Conservation (phyloP, 2,113 vertebrate species). For the Trachemys scripta region DNA sequence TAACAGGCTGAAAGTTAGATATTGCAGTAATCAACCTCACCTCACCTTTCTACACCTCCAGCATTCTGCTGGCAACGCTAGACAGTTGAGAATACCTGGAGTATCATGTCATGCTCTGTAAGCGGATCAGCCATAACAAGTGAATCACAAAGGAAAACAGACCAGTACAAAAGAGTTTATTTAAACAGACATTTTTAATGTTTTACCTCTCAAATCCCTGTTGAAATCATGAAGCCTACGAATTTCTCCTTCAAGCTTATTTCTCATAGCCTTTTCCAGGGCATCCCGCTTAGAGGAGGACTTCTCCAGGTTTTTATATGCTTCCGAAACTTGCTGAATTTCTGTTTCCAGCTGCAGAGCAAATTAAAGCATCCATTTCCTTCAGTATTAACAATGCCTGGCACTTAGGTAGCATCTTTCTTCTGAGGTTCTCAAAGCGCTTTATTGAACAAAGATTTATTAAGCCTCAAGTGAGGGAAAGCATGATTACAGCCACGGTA, state of each 20-base stretch:
- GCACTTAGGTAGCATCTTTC: background rate
- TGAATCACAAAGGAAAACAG: slow-evolving; percentile 6
- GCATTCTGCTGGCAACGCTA: background rate
- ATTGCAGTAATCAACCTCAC: slow-evolving; percentile 25
- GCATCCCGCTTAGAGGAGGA: slow-evolving; percentile 95
- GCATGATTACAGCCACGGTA: rapidly evolving
- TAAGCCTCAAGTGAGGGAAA: background rate
- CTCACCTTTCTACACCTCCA: slow-evolving; percentile 17
- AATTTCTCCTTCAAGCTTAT: slow-evolving; percentile 97
- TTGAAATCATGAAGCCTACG: slow-evolving; percentile 98
- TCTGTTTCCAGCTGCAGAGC: slow-evolving; percentile 92
- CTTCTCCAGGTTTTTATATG: slow-evolving; percentile 96
- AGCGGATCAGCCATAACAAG: background rate
- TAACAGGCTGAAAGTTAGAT: slow-evolving; percentile 57
- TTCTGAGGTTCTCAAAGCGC: background rate
- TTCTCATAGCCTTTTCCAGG: slow-evolving; percentile 98
- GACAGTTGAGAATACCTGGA: background rate
- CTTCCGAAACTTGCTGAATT: slow-evolving; percentile 97
- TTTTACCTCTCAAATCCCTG: slow-evolving; percentile 94
- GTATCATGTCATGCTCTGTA: background rate
- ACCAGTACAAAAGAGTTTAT: rapidly evolving
- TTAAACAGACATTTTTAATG: slow-evolving; percentile 1
- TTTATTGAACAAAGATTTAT: background rate
- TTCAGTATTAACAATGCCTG: background rate
- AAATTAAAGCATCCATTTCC: slow-evolving; percentile 23